Percentiles rank a stretch among this genome's conserved stretches.
Evolutionary conservation across 2,888 invertebrate genomes (phyloP).

Genomic region (Acheta domesticus): DNA sequence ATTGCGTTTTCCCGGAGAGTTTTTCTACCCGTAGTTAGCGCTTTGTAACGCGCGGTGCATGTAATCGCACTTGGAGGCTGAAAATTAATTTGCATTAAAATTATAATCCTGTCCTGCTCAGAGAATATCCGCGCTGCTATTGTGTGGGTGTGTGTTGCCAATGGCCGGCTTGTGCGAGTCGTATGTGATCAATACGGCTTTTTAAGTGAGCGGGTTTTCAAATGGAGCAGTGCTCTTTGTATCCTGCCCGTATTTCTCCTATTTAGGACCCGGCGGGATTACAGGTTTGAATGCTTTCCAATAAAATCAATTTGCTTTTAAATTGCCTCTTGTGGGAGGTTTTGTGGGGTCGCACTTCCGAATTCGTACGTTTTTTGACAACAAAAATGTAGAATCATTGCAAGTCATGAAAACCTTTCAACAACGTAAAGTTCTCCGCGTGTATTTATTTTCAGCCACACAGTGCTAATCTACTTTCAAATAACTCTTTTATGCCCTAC

Average conservation of each 20-base stretch:
- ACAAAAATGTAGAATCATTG: neutral
- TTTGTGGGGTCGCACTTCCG: neutral
- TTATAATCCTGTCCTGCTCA: neutral
- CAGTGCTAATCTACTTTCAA: neutral
- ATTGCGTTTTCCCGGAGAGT: too few species aligned
- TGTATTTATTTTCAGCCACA: neutral
- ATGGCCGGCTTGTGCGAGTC: neutral
- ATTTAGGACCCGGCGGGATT: neutral
- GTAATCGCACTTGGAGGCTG: neutral
- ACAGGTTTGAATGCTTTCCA: constrained; percentile 18
- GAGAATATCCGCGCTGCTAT: neutral
- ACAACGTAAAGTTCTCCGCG: neutral
- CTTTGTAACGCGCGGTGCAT: neutral
- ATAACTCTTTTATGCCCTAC: constrained; percentile 18
- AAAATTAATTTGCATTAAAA: constrained; percentile 11
- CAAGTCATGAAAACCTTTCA: neutral
- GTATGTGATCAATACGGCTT: neutral
- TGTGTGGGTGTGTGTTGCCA: neutral
- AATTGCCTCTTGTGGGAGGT: neutral
- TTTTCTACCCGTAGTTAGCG: neutral
- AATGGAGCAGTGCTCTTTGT: neutral
- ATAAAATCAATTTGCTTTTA: constrained; percentile 18
- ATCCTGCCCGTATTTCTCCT: neutral
- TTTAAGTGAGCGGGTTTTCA: neutral
- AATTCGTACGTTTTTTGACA: neutral